phyloP scores from a whole-genome alignment of 2,888 invertebrate genomes.

The Polymixis flavicincta region DNA sequence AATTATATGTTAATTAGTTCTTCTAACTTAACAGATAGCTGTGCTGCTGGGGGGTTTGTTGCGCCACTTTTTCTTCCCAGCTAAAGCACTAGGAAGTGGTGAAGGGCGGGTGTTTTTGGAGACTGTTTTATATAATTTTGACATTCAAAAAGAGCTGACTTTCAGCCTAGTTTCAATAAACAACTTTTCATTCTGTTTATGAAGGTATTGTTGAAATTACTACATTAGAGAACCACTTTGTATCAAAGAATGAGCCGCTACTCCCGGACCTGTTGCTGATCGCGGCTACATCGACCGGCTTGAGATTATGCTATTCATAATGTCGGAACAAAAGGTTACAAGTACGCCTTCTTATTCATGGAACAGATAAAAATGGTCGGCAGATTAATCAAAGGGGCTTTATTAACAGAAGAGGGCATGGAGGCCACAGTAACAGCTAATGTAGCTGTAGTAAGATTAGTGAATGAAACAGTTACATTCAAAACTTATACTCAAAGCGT shows the following conservation, averaged over 20 bases:
- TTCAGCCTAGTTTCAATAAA: too few relatives aligned
- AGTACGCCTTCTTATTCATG: slow-evolving; percentile 11
- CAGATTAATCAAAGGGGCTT: background rate
- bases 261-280: background rate
- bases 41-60: too few relatives aligned
- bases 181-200: background rate
- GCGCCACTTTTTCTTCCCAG: too few relatives aligned
- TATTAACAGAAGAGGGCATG: too few relatives aligned
- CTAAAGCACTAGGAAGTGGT: too few relatives aligned
- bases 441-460: background rate
- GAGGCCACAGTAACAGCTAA: background rate
- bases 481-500: too few relatives aligned
- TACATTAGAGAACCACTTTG: background rate
- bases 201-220: background rate
- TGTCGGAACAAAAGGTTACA: slow-evolving; percentile 6
- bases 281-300: background rate
- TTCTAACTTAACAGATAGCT: too few relatives aligned
- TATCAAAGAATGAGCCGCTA: background rate
- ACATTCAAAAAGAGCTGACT: too few relatives aligned
- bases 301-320: slow-evolving; percentile 15
- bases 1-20: too few relatives aligned
- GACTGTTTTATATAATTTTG: too few relatives aligned
- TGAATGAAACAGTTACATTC: background rate
- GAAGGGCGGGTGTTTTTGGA: too few relatives aligned
- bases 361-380: background rate